Evolutionary conservation across 1,140 invertebrate genomes (phyloP).

Genomic region (Anadara kagoshimensis): DNA sequence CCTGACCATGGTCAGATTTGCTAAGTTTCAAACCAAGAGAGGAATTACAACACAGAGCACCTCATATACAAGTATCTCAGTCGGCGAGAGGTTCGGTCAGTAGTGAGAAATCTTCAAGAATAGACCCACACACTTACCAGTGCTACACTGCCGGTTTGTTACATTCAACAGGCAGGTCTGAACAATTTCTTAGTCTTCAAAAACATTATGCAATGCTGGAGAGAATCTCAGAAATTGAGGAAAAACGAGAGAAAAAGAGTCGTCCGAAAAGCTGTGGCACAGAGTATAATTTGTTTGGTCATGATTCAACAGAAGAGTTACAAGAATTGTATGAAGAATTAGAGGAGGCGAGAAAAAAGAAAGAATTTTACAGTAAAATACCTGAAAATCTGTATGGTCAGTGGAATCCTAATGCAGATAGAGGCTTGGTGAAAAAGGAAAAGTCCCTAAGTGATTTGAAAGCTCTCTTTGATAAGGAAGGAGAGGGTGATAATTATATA

Average conservation of each 20-base stretch:
- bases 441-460: conserved; percentile 88
- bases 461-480: conserved; percentile 39
- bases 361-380: conserved; percentile 85
- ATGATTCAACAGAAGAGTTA: conserved; percentile 88
- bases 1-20: background rate
- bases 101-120: conserved; percentile 64
- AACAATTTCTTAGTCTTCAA: conserved; percentile 88
- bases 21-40: background rate
- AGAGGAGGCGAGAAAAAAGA: conserved; percentile 85
- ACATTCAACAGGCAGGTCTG: conserved; percentile 83
- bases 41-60: too few species aligned
- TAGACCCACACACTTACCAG: conserved; percentile 70
- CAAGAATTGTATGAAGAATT: conserved; percentile 85
- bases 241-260: conserved; percentile 29
- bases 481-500: background rate
- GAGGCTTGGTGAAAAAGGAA: conserved; percentile 86
- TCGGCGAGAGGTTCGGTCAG: conserved; percentile 52
- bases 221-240: conserved; percentile 84
- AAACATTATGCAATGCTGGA: conserved; percentile 91
- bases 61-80: background rate
- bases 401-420: conserved; percentile 83
- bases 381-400: conserved; percentile 82
- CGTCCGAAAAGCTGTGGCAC: conserved; percentile 15
- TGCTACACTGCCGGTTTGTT: conserved; percentile 78
- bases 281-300: conserved; percentile 76